phyloP scores from a whole-genome alignment of 2,888 invertebrate species.

The Unio pictorum region DNA sequence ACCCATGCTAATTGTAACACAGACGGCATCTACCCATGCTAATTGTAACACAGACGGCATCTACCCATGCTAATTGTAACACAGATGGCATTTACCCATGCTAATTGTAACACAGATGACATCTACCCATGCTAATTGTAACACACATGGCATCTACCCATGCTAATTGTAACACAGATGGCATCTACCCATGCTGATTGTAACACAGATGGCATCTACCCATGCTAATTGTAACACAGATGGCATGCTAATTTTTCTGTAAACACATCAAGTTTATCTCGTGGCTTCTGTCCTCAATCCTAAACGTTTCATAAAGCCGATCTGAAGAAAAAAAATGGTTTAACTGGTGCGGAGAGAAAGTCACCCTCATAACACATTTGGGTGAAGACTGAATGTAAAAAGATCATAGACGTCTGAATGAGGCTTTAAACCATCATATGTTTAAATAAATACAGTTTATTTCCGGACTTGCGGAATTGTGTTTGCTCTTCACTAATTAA shows the following conservation, averaged over 20 bases:
- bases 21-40: too few relatives aligned
- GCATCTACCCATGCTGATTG: too few relatives aligned
- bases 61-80: conserved; percentile 7
- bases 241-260: conserved; percentile 3
- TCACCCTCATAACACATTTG: conserved; percentile 3
- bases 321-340: conserved; percentile 8
- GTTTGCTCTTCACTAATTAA: background rate
- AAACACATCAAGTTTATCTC: conserved; percentile 19
- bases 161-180: conserved; percentile 5
- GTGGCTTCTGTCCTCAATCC: conserved; percentile 19
- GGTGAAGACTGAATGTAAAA: conserved; percentile 7
- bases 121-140: background rate
- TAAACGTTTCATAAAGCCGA: conserved; percentile 15
- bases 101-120: too few relatives aligned
- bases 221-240: conserved; percentile 7
- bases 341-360: too few relatives aligned
- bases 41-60: background rate
- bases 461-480: background rate
- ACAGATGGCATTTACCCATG: too few relatives aligned
- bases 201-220: too few relatives aligned
- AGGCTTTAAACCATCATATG: background rate
- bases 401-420: conserved; percentile 8
- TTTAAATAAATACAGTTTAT: conserved; percentile 9
- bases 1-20: too few relatives aligned
- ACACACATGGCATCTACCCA: background rate